Percentiles rank a stretch among this genome's conserved stretches.
These are phyloP conservation scores for Nasua narica DNA, from an alignment of 2,797 vertebrate genomes.

Conservation along the genomic window DNA sequence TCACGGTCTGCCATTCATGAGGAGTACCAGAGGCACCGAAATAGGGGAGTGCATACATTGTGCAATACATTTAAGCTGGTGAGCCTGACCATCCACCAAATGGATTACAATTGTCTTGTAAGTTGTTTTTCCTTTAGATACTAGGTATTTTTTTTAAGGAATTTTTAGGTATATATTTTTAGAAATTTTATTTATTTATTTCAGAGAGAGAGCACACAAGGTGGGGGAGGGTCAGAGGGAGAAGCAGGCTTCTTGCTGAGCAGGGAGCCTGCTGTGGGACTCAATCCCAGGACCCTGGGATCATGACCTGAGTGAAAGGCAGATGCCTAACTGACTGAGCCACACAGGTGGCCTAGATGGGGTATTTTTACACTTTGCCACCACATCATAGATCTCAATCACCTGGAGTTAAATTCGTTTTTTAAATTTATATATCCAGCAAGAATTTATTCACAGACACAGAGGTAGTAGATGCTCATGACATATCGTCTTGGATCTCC, in stretches of 20 bases:
- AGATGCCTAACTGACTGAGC: no score
- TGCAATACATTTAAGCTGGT: not conserved
- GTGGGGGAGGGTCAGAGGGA: no score
- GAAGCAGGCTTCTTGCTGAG: no score
- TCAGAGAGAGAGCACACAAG: no score
- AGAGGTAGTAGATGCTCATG: not conserved
- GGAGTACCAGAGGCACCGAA: not conserved
- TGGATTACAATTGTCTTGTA: not conserved
- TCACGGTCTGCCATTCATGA: not conserved
- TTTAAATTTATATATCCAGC: not conserved
- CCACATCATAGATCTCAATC: not conserved
- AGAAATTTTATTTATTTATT: no score
- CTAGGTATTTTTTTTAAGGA: no score
- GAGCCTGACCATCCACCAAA: not conserved
- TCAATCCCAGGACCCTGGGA: no score
- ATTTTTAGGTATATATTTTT: no score
- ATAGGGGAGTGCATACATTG: fast-evolving
- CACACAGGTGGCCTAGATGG: no score
- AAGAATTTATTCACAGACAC: not conserved
- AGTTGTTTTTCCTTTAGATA: not conserved
- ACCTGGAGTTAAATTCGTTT: not conserved
- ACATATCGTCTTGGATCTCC: not conserved
- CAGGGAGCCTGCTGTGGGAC: no score
- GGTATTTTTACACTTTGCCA: not conserved
- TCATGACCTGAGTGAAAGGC: no score